Evolutionary conservation across 2,888 invertebrate species (phyloP).

Genomic region (Cotesia congregata): DNA sequence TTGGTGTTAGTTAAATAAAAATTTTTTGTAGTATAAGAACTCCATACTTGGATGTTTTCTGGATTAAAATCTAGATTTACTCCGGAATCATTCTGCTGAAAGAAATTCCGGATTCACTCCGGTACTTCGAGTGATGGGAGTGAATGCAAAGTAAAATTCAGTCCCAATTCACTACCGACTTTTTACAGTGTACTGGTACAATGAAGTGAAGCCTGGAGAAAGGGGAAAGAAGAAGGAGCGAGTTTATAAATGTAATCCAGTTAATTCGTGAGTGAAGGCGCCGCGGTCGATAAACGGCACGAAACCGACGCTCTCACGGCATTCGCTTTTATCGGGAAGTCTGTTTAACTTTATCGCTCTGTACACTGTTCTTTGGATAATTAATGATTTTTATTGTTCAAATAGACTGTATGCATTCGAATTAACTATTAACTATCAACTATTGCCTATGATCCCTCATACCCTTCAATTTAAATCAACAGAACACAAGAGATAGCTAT

Average conservation of each 20-base stretch:
- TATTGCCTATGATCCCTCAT: not conserved
- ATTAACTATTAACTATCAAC: not conserved
- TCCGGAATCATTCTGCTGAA: too few species aligned
- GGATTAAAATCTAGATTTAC: too few species aligned
- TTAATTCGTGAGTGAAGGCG: constrained; percentile 53
- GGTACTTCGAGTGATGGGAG: too few species aligned
- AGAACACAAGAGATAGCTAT: not conserved
- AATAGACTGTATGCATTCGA: not conserved
- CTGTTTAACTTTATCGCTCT: constrained; percentile 37
- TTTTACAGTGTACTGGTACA: not conserved
- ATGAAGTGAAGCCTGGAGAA: constrained; percentile 8
- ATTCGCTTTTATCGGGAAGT: constrained; percentile 49
- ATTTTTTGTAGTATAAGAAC: too few species aligned
- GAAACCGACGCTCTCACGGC: constrained; percentile 51
- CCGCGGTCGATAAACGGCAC: constrained; percentile 55
- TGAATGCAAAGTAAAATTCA: too few species aligned
- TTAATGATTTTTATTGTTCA: constrained; percentile 38
- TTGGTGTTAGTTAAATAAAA: too few species aligned
- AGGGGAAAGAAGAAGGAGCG: constrained; percentile 7
- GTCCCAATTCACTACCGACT: too few species aligned
- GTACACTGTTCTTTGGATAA: constrained; percentile 33
- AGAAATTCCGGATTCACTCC: too few species aligned
- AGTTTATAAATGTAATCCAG: constrained; percentile 53
- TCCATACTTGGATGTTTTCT: too few species aligned
- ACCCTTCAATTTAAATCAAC: not conserved